Conservation (phyloP, 1,140 invertebrate genomes). For the Spodoptera litura region DNA sequence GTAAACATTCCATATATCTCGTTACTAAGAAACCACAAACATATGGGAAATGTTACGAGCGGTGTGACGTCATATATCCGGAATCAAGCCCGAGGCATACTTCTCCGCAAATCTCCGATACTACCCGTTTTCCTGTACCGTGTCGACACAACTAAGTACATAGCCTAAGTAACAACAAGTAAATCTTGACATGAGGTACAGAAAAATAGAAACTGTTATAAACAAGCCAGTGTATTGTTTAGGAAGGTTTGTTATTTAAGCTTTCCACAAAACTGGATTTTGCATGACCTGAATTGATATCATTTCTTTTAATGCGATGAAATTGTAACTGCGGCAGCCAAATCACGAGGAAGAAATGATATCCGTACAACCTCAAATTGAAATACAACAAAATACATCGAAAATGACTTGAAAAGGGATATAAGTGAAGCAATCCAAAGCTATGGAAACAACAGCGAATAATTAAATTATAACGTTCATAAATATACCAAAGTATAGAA, state of each 20-base stretch:
- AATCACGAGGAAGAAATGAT: too few relatives aligned
- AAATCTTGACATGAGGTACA: too few relatives aligned
- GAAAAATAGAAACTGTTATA: too few relatives aligned
- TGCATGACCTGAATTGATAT: too few relatives aligned
- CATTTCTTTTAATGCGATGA: too few relatives aligned
- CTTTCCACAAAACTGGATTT: too few relatives aligned
- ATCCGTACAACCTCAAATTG: too few relatives aligned
- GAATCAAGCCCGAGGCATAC: background rate
- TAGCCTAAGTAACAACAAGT: background rate
- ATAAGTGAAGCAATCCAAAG: too few relatives aligned
- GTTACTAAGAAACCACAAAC: slow-evolving; percentile 11
- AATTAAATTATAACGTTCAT: background rate
- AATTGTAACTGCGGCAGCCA: too few relatives aligned
- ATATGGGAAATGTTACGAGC: slow-evolving; percentile 16
- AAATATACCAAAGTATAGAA: background rate
- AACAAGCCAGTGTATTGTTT: background rate
- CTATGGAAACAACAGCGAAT: background rate
- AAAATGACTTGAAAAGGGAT: too few relatives aligned
- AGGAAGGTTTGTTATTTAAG: background rate
- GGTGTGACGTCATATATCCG: slow-evolving; percentile 22
- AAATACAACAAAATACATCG: too few relatives aligned
- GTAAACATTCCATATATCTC: slow-evolving; percentile 6
- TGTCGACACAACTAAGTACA: background rate
- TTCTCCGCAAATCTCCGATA: background rate
- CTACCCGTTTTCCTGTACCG: background rate